Conservation (phyloP, 2,888 invertebrate genomes). For the Cryptus viduatorius region DNA sequence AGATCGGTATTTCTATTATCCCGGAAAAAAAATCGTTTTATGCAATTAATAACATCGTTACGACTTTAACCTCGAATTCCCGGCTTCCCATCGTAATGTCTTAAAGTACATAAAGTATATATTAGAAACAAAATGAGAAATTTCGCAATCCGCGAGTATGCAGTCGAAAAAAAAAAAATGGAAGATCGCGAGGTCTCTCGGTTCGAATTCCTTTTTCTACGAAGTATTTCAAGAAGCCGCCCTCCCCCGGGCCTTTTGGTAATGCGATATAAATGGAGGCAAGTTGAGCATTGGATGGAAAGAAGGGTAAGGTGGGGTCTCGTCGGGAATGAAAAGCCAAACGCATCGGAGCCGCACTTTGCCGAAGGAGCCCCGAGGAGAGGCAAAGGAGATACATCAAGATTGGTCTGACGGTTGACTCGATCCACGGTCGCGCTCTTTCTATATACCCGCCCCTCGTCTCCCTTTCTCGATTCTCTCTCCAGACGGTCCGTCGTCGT, state of each 20-base stretch:
- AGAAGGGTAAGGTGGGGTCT: slow-evolving; percentile 33
- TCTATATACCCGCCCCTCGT: slow-evolving; percentile 31
- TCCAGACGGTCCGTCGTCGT: slow-evolving; percentile 65
- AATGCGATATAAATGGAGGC: slow-evolving; percentile 82
- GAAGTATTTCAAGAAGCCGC: slow-evolving; percentile 76
- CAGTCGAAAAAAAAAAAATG: no score
- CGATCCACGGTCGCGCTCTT: slow-evolving; percentile 54
- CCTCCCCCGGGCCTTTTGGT: slow-evolving; percentile 67
- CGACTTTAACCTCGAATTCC: no score
- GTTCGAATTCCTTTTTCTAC: slow-evolving; percentile 50
- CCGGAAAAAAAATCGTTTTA: no score
- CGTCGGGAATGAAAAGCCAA: slow-evolving; percentile 77
- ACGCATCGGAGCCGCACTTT: slow-evolving; percentile 64
- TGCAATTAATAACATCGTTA: no score
- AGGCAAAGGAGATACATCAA: slow-evolving; percentile 81
- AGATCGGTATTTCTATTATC: no score
- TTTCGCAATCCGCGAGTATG: no score
- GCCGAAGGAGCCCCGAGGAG: slow-evolving; percentile 27
- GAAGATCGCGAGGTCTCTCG: no score
- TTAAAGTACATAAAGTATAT: no score
- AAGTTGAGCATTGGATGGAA: slow-evolving; percentile 43
- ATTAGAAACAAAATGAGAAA: not conserved
- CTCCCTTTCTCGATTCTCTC: slow-evolving; percentile 28
- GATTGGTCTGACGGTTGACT: slow-evolving; percentile 83
- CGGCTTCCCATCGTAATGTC: not conserved